Percentiles rank a stretch among this genome's conserved stretches.
Conservation (phyloP, 2,797 vertebrate species). For the Picus viridis region DNA sequence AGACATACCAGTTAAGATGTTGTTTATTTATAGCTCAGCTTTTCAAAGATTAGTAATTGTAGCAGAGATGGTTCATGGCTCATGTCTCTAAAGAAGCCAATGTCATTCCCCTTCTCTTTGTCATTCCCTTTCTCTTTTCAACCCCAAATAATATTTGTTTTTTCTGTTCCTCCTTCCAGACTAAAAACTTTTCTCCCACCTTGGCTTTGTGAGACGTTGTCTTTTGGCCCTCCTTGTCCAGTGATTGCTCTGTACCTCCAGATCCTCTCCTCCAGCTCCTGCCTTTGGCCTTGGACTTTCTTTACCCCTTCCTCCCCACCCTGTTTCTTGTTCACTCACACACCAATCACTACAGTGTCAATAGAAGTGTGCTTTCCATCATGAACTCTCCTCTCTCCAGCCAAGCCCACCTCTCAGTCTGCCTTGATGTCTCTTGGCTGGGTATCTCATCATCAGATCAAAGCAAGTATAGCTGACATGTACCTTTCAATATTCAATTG, state of each 20-base stretch:
- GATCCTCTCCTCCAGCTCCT: background rate
- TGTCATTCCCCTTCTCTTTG: background rate
- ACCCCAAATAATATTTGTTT: background rate
- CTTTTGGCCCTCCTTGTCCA: background rate
- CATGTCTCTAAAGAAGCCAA: background rate
- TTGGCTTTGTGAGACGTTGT: background rate
- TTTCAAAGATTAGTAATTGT: constrained; percentile 6
- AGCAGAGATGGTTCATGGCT: background rate
- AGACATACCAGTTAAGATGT: background rate
- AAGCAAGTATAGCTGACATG: background rate
- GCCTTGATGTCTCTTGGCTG: background rate
- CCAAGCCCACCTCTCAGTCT: background rate
- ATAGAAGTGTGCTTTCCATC: background rate
- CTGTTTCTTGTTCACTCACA: background rate
- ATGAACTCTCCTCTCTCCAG: background rate
- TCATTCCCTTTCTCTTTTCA: background rate
- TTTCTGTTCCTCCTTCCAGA: background rate
- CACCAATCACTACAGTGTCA: background rate
- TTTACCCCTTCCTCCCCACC: background rate
- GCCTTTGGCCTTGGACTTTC: background rate
- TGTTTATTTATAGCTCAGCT: background rate
- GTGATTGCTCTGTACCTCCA: background rate
- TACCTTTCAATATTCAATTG: background rate
- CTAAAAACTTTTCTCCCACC: background rate
- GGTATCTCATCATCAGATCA: background rate